Percentiles rank a stretch among this genome's conserved stretches.
Evolutionary conservation across 2,797 vertebrate species (phyloP).

Genomic region (Protosalanx chinensis): DNA sequence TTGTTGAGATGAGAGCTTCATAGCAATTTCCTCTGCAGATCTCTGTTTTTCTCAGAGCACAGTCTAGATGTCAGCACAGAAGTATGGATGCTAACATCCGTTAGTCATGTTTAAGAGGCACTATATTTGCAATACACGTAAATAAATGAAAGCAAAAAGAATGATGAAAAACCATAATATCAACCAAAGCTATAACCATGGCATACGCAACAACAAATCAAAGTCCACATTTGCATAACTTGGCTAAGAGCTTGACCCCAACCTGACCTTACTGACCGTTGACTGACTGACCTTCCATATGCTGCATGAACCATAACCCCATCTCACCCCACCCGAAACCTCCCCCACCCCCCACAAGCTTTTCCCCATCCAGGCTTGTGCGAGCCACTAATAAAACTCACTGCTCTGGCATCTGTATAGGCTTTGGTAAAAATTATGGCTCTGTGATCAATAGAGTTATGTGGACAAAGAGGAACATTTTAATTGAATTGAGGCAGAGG

Average conservation of each 20-base stretch:
- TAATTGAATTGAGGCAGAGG: conserved; percentile 24
- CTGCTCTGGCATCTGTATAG: conserved; percentile 6
- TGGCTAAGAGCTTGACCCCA: conserved; percentile 4
- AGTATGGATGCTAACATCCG: not conserved
- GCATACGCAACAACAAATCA: not conserved
- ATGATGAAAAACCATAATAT: not conserved
- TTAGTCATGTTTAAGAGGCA: not conserved
- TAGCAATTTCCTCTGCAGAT: conserved; percentile 37
- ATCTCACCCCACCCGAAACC: not conserved
- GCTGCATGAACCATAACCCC: conserved; percentile 11
- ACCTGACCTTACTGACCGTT: not conserved
- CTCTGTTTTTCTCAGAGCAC: conserved; percentile 37
- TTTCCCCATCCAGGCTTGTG: conserved; percentile 2
- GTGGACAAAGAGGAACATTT: conserved; percentile 10
- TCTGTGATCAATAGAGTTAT: conserved; percentile 31
- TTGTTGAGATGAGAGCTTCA: conserved; percentile 23
- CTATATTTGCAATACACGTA: not conserved
- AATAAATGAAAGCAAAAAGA: conserved; percentile 1
- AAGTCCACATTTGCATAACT: conserved; percentile 5
- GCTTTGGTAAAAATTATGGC: conserved; percentile 5
- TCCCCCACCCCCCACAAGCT: not conserved
- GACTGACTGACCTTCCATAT: conserved; percentile 1
- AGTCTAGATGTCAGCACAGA: conserved; percentile 7
- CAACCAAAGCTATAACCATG: not conserved
- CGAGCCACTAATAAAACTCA: conserved; percentile 28